These are phyloP conservation scores for Macroglossus sobrinus DNA, from an alignment of 2,113 vertebrate genomes.

Conservation along the genomic window DNA sequence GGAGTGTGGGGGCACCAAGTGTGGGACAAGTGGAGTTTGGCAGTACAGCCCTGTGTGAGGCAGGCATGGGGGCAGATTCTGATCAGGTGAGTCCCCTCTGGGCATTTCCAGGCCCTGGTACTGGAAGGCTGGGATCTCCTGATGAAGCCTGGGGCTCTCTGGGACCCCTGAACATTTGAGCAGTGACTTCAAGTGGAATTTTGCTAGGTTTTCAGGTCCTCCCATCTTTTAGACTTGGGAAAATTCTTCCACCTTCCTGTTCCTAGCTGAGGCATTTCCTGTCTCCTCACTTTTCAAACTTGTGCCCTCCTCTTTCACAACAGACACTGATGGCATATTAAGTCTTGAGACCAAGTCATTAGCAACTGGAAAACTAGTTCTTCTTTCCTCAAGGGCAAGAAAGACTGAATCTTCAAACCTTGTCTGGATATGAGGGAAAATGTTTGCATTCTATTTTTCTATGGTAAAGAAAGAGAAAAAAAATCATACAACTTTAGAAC, in stretches of 20 bases:
- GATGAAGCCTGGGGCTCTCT: not conserved
- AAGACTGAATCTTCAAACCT: not conserved
- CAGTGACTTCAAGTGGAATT: not conserved
- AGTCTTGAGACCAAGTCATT: not conserved
- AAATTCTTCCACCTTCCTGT: not conserved
- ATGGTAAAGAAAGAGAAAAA: not conserved
- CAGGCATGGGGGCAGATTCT: not conserved
- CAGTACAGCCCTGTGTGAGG: not conserved
- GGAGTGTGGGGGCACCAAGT: not conserved
- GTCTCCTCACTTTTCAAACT: not conserved
- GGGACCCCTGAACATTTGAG: not conserved
- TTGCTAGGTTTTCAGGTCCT: not conserved
- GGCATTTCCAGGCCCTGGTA: not conserved
- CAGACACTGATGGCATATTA: not conserved
- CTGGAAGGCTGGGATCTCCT: not conserved
- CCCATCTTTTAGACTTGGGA: not conserved
- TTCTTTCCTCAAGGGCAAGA: not conserved
- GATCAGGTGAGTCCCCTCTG: not conserved
- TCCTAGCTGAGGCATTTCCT: not conserved
- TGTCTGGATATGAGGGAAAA: not conserved
- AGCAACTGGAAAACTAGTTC: not conserved
- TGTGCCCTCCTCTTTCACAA: not conserved
- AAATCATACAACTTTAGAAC: not conserved
- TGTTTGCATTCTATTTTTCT: not conserved
- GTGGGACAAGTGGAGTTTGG: not conserved